Evolutionary conservation across 2,888 invertebrate genomes (phyloP), one percentile per base, ranked within the genome.

Genomic region (Mactromeris polynyma): DNA sequence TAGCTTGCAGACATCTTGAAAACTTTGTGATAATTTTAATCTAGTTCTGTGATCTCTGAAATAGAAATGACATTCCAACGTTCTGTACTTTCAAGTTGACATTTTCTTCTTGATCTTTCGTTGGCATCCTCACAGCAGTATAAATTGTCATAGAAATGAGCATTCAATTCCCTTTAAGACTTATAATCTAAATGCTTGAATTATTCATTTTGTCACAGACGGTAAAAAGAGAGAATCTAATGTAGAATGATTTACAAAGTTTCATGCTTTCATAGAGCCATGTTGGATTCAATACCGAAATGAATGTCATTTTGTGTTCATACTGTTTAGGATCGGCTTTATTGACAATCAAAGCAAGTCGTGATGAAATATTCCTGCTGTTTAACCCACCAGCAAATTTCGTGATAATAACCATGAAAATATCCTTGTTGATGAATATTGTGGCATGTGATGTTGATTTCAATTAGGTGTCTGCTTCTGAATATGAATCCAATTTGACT

Each of bases 121-220:
- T 4, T 73, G 33, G 17, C 36, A 73, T 73, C 73, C 33, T 73
- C 73, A 73, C 36, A 73, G 73, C 33, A 1, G 19, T 33, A 36
- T 36, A 26, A 73, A 73, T 73, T 73, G 73, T 73, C 73, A 73
- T 33, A 36, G 73, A 73, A 73, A 33, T 33, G 73, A 73, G 73
- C 17, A 36, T 36, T 73, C 73, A 73, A 73, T 73, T 73, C 73
- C 73, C 73, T 73, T 33, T 73, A 73, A 73, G 73, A 73, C 73
- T 73, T 73, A n/a, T n/a, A 33, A 73, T 73, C 31, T 73, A 73
- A 73, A 73, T 73, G 31, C 73, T 73, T 73, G 73, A 73, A 73
- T 73, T 36, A 73, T 73, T 73, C 36, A 73, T 73, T 73, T 73
- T 36, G 73, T 73, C 73, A 36, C 73, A 36, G 36, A 36, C 73